phyloP scores from a whole-genome alignment of 2,797 vertebrate genomes.

The Melanotaenia parkinsoni region DNA sequence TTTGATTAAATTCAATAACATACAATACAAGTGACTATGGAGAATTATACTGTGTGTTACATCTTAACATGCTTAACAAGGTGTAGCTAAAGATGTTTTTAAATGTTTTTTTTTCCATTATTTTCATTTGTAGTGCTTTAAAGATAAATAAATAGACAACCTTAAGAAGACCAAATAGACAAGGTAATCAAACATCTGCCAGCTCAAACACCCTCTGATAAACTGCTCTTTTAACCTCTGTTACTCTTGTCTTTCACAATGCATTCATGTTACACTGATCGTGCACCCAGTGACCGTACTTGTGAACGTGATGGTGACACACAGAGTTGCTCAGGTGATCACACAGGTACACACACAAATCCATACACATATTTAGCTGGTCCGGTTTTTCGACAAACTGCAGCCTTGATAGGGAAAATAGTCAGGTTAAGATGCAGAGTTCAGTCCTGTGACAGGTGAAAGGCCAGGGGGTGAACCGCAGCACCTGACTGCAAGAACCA shows the following conservation, averaged over 20 bases:
- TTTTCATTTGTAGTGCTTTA: neutral
- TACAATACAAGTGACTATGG: neutral
- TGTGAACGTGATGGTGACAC: slow-evolving; percentile 40
- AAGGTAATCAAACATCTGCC: slow-evolving; percentile 36
- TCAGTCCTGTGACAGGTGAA: slow-evolving; percentile 65
- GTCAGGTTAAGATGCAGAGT: slow-evolving; percentile 55
- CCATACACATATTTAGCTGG: slow-evolving; percentile 41
- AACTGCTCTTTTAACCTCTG: slow-evolving; percentile 33
- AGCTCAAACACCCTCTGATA: slow-evolving; percentile 18
- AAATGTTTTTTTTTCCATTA: neutral
- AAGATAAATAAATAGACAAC: slow-evolving; percentile 4
- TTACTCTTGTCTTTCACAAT: slow-evolving; percentile 37
- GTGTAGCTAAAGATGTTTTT: no score
- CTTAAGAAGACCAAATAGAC: slow-evolving; percentile 12
- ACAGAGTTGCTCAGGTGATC: slow-evolving; percentile 35
- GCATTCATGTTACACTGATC: slow-evolving; percentile 15
- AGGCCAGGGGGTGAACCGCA: slow-evolving; percentile 60
- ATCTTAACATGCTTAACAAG: neutral
- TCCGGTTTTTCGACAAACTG: slow-evolving; percentile 51
- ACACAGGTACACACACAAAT: slow-evolving; percentile 13
- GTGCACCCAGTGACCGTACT: slow-evolving; percentile 53
- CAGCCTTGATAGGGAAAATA: slow-evolving; percentile 32
- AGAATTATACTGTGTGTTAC: no score
- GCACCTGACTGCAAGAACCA: slow-evolving; percentile 31
- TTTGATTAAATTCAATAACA: neutral